phyloP scores from a whole-genome alignment of 2,113 vertebrate genomes.

The Dromas ardeola region DNA sequence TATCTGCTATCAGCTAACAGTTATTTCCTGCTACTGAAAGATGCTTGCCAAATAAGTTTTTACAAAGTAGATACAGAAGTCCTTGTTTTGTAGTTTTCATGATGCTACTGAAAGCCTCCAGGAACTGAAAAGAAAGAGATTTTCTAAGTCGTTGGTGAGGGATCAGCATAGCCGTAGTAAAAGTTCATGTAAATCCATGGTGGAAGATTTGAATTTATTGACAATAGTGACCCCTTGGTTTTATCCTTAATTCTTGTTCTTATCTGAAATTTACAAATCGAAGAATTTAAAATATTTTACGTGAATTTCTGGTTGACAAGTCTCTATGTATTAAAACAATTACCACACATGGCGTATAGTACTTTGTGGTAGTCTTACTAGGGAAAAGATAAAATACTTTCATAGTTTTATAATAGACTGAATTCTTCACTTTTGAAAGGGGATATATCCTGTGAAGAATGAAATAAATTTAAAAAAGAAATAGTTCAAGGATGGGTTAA shows the following conservation, averaged over 20 bases:
- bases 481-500: neutral
- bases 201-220: neutral
- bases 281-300: neutral
- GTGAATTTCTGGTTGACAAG: neutral
- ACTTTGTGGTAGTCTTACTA: neutral
- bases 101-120: neutral
- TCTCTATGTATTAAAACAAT: neutral
- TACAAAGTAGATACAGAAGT: constrained; percentile 1
- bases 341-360: neutral
- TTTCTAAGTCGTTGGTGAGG: neutral
- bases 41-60: constrained; percentile 25
- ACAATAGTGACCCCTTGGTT: neutral
- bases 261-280: neutral
- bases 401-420: neutral
- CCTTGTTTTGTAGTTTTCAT: neutral
- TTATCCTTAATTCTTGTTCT: neutral
- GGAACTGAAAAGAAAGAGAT: neutral
- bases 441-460: neutral
- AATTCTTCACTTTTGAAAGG: neutral
- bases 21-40: constrained; percentile 58
- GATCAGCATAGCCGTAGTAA: neutral
- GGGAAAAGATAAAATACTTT: neutral
- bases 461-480: neutral
- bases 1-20: constrained; percentile 39
- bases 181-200: neutral